Percentiles rank a stretch among this genome's conserved stretches.
Evolutionary conservation across 2,113 vertebrate species (phyloP).

Genomic region (Balaenoptera acutorostrata): DNA sequence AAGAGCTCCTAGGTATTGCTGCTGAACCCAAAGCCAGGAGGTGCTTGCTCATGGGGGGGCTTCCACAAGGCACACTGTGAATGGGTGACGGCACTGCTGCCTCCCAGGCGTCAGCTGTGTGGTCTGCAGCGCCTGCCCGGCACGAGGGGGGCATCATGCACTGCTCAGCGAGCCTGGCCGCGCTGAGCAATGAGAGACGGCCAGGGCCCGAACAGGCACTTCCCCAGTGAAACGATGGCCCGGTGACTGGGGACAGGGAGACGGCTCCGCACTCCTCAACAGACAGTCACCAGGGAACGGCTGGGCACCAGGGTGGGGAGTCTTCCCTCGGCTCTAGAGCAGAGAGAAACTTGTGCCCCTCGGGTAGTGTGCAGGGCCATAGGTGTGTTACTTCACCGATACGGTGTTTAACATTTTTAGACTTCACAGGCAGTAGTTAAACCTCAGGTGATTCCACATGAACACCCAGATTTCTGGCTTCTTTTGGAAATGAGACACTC

Average conservation of each 20-base stretch:
- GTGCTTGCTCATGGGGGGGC: neutral
- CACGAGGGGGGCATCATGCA: fast-evolving
- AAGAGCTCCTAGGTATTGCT: neutral
- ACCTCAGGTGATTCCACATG: neutral
- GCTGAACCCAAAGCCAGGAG: neutral
- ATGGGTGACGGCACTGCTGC: fast-evolving
- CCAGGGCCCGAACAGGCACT: neutral
- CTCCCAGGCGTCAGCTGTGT: fast-evolving
- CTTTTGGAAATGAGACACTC: neutral
- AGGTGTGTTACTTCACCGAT: neutral
- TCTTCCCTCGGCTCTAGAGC: neutral
- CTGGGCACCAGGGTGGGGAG: fast-evolving
- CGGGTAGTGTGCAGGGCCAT: fast-evolving
- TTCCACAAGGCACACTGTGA: neutral
- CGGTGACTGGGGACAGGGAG: neutral
- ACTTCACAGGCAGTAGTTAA: neutral
- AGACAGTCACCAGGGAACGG: neutral
- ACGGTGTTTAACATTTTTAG: neutral
- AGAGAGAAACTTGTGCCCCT: neutral
- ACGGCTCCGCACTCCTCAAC: neutral
- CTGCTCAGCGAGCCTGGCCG: fast-evolving
- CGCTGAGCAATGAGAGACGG: neutral
- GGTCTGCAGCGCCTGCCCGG: fast-evolving
- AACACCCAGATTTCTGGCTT: neutral
- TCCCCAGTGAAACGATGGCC: neutral